Base-by-base conservation (phyloP, 2,113 vertebrate genomes). In the Stigmatopora nigra region DNA sequence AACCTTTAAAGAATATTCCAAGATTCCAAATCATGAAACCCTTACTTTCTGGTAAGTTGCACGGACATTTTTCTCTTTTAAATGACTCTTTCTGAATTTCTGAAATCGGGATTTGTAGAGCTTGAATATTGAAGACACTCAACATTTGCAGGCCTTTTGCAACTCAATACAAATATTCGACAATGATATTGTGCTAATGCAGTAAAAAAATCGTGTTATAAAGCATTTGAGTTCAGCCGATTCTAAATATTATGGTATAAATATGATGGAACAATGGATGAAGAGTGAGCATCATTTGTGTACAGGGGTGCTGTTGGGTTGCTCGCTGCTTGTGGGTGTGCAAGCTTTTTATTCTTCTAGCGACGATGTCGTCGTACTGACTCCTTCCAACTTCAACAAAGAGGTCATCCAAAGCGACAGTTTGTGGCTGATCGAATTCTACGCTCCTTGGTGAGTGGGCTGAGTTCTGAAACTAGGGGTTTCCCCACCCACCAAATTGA, bases 351-450 rank as follows among this genome's bases (percentile, higher is more conserved):
- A 99, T 84, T 95, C 96, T 0, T 65, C 93, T 31, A 88, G 88
- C 22, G 95, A 98, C 66, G 94, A 98, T 82, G 96, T 99, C 36
- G 79, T 98, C 16, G 93, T 95, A 64, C 90, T 99, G 48, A 97
- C 86, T 1, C 86, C 94, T 1, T 87, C 92, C 56, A 99, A 97
- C 86, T 99, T 99, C 87, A 93, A 99, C 88, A 89, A 67, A 61
- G 95, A 99, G 84, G 96, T 99, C 71, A 84, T 97, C 78, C 93
- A 99, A 64, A 97, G 97, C 0, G 91, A 96, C 44, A 91, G 87
- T 59, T 79, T 99, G 71, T 99, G 97, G 96, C 93, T 99, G 0
- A 79, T 99, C 19, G 95, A 98, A 85, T 98, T 99, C 83, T 99
- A 94, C 11, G 95, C 95, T 72, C 95, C 96, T 5, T 99, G 96